phyloP scores from a whole-genome alignment of 2,888 invertebrate species.

The Patella ulyssiponensis region DNA sequence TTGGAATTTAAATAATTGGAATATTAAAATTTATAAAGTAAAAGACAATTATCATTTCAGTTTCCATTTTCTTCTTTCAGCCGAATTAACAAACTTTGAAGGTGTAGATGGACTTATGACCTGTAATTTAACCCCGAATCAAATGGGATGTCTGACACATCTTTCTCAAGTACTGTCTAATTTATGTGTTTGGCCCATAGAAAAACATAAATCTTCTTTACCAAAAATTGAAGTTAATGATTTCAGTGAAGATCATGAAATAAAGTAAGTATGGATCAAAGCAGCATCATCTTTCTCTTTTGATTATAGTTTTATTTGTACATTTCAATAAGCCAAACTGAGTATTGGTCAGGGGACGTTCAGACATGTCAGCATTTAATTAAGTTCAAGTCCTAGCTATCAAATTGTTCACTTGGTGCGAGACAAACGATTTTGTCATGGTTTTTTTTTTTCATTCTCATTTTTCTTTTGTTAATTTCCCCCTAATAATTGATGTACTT shows the following conservation, averaged over 20 bases:
- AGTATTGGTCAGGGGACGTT: background rate
- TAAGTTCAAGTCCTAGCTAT: too few relatives aligned
- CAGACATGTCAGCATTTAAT: too few relatives aligned
- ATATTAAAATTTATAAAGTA: too few relatives aligned
- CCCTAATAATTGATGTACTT: too few relatives aligned
- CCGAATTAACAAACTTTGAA: too few relatives aligned
- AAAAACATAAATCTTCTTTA: constrained; percentile 7
- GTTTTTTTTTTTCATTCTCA: too few relatives aligned
- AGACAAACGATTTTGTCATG: too few relatives aligned
- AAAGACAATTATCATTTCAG: too few relatives aligned
- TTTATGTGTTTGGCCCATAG: constrained; percentile 25
- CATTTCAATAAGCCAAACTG: background rate
- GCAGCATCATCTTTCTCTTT: background rate
- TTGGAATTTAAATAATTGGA: too few relatives aligned
- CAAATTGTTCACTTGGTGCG: too few relatives aligned
- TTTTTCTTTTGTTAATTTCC: too few relatives aligned
- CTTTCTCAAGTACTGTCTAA: constrained; percentile 22
- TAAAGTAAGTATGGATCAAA: constrained; percentile 37
- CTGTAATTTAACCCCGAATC: constrained; percentile 15
- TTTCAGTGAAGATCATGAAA: constrained; percentile 44
- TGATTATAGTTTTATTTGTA: background rate
- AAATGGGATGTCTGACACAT: constrained; percentile 19
- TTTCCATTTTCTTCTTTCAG: too few relatives aligned
- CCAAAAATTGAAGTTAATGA: constrained; percentile 43
- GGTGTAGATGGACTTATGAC: constrained; percentile 11